phyloP scores from a whole-genome alignment of 2,113 vertebrate genomes.

The Chaetops frenatus region DNA sequence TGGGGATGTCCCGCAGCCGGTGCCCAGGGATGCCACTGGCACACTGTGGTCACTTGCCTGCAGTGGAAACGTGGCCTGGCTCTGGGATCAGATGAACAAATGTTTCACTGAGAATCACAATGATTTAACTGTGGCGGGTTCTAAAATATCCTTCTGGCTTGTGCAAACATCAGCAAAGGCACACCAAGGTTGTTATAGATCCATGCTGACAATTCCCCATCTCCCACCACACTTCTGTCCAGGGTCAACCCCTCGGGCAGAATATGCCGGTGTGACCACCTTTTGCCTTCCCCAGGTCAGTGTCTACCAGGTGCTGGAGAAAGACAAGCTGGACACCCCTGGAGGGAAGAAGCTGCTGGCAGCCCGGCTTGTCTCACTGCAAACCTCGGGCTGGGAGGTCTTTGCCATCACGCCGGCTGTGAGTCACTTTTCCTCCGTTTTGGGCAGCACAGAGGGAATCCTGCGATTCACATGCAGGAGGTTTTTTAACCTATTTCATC shows the following conservation, averaged over 20 bases:
- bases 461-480: neutral
- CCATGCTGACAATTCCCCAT: neutral
- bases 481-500: neutral
- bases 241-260: accelerated
- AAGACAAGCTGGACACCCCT: constrained; percentile 34
- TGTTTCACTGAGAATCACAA: neutral
- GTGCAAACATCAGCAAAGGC: neutral
- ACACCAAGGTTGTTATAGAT: neutral
- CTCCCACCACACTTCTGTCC: accelerated
- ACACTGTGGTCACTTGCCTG: neutral
- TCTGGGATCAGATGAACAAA: neutral
- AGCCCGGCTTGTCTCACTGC: constrained; percentile 75
- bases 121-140: neutral
- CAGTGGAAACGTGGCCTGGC: accelerated
- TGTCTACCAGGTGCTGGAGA: constrained; percentile 80
- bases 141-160: neutral
- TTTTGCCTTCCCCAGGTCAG: constrained; percentile 71
- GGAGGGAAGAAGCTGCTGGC: constrained; percentile 77
- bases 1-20: neutral
- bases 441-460: neutral
- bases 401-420: constrained; percentile 86
- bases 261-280: accelerated
- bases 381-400: constrained; percentile 85
- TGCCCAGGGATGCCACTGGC: neutral
- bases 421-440: constrained; percentile 41